phyloP scores from a whole-genome alignment of 1,140 invertebrate species.

The Platyscapa corneri region DNA sequence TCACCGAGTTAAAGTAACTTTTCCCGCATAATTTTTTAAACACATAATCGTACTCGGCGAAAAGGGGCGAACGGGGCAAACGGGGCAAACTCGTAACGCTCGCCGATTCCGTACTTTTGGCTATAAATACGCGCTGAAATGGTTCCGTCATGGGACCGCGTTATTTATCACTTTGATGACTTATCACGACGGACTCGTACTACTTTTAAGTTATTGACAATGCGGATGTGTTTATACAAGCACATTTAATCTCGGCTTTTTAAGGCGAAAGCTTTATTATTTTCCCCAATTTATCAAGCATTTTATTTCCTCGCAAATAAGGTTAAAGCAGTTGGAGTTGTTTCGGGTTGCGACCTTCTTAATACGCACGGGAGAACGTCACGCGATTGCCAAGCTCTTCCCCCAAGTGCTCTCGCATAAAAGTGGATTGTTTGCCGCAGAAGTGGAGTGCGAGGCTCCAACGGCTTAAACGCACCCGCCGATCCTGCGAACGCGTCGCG shows the following conservation, averaged over 20 bases:
- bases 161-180: neutral
- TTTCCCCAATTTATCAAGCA: neutral
- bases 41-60: neutral
- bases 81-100: neutral
- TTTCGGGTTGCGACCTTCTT: no score
- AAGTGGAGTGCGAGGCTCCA: no score
- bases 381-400: no score
- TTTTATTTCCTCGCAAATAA: neutral
- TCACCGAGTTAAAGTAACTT: neutral
- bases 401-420: no score
- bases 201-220: neutral
- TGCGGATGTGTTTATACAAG: no score
- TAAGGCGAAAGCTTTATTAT: neutral
- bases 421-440: no score
- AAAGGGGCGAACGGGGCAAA: no score
- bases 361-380: no score
- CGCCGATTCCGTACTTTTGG: neutral
- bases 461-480: no score
- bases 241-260: neutral
- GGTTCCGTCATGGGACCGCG: neutral
- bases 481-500: no score
- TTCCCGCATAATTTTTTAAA: neutral
- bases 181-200: neutral
- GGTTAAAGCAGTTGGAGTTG: neutral
- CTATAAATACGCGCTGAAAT: neutral